Evolutionary conservation across 2,113 vertebrate genomes (phyloP), one percentile per base, ranked within the genome.

Genomic region (Cebidichthys violaceus): DNA sequence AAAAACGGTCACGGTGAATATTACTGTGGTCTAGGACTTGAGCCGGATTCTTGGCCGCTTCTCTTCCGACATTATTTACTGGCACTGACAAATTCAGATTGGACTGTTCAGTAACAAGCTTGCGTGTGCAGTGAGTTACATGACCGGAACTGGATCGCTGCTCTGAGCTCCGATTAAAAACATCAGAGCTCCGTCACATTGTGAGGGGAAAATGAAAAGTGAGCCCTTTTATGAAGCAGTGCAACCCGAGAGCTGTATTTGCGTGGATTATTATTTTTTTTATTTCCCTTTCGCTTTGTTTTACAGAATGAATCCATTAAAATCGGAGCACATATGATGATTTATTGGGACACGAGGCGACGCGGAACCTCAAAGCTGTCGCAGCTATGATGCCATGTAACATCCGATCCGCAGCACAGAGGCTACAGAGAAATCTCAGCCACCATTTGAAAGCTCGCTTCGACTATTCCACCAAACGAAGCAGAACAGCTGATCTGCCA

Each of bases 391-490:
- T 15, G 11, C n/a, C n/a, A 61, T 57, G 13, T 14, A 52, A 70
- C 64, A 75, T 41, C n/a, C 17, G 52, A 66, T 71, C 74, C 57
- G 31, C 60, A 35, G 59, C 57, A 70, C 70, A 69, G 41, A 54
- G 76, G 72, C 35, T 70, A 50, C 47, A 69, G 52, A 82, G 66
- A 79, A 37, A 59, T 65, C 22, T 37, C 0, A 74, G 37, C 64
- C 73, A 47, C 79, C 3, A 43, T 76, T 59, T 47, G 17, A 70
- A 70, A 43, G 18, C 41, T 37, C 45, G 17, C 14, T 20, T 60
- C 18, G 24, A 31, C 37, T 67, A n/a, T 70, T 47, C 33, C 43
- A 71, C 83, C 81, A 83, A 76, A 83, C 61, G 71, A 70, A 85
- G 68, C 70, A 87, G 75, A 20, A 20, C 62, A 57, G n/a, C 37